Base-by-base conservation (phyloP, 2,888 invertebrate genomes). In the Phortica magna region DNA sequence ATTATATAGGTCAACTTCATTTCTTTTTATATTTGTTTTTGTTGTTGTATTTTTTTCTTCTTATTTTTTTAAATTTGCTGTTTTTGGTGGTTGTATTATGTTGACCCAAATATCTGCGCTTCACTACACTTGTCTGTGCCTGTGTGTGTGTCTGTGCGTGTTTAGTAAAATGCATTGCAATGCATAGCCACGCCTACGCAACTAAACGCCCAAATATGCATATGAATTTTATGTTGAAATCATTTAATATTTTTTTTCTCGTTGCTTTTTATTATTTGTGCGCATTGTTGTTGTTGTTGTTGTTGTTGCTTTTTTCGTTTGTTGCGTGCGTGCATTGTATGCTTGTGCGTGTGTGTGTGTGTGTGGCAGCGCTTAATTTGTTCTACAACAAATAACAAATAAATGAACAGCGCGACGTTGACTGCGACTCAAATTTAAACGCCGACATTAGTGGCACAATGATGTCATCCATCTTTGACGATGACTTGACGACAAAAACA, bases 1-100 rank as follows among this genome's bases (percentile, higher is more conserved):
- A 55, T 55, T 71, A 87, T 80, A 81, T 85, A 86, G 85, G 85
- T 85, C 85, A 85, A 85, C 85, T 85, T 83, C 82, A 81, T 84
- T 53, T 31, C 17, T 41, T 68, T 85, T 83, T 87, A 87, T 85
- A 85, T 85, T 87, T 83, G 85, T 87, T 87, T 79, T 80, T 64
- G 6, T 59, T 73, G 2, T 41, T 71, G 70, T 71, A 81, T 81
- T 79, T 65, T 2, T 48, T 48, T 48, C 5, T 48, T 48, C 9
- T 48, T 48, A 48, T 48, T 6, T 48, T 43, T 48, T 48, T 48
- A 12, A 48, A 14, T 48, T 48, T 9, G 48, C 31, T 53, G 10
- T 53, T 53, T 59, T 59, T 17, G 59, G 14, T 59, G 59, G 59
- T 17, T 59, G 59, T 9, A 48, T 48, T 59, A 14, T 59, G 19